Base-by-base conservation (phyloP, 2,113 vertebrate species). In the Tonatia bakeri region DNA sequence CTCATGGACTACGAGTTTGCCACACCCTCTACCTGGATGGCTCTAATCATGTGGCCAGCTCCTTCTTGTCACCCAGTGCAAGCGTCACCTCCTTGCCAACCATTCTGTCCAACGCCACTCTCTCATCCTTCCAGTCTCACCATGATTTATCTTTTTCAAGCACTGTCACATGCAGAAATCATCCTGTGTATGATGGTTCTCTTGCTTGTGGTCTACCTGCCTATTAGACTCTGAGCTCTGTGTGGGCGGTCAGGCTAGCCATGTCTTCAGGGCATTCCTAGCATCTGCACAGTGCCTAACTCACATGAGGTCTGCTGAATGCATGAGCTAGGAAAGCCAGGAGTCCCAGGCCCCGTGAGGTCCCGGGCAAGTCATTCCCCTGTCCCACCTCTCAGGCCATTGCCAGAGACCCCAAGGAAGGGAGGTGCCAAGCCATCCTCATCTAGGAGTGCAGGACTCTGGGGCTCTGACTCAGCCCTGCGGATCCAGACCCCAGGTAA, bases 231-330 rank as follows among this genome's bases (percentile, higher is more conserved):
- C 56, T 36, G 43, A 47, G 65, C 9, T 88, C 84, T 0, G 0
- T 11, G 31, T 24, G 64, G 26, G 52, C 26, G 16, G 31, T 19
- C n/a, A 54, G 36, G 8, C 11, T 31, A 31, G 13, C 40, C 40
- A 2, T 5, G 33, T 67, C 38, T 50, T 26, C 8, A 0, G 50
- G 26, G 36, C 73, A 67, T 40, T 50, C 33, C 73, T 3, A 22
- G 33, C 31, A n/a, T 12, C 1, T 3, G 31, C 47, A 17, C 12
- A 3, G 28, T 12, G 28, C 33, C 67, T 0, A 0, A 70, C 15
- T 36, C 56, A 33, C n/a, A 31, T 28, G 6, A 73, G 3, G 24
- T 36, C 67, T 33, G 36, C 28, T 26, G 52, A 83, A 9, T 50
- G 59, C 52, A 10, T 0, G 1, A 50, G 5, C 80, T 19, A n/a